Evolutionary conservation across 1,140 invertebrate genomes (phyloP).

Genomic region (Cotesia chilonis): DNA sequence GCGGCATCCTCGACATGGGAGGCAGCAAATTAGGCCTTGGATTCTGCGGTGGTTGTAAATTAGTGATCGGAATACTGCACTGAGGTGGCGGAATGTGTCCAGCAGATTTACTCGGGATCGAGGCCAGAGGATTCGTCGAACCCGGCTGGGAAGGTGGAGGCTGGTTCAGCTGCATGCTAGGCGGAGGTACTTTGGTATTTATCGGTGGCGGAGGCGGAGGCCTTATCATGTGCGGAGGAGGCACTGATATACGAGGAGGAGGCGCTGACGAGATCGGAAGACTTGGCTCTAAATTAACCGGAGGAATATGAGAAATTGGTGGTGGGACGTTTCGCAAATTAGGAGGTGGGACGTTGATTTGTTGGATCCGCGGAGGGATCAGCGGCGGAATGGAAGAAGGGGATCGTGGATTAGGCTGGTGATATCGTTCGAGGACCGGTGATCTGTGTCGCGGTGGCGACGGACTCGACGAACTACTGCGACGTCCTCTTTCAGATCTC

Average conservation of each 20-base stretch:
- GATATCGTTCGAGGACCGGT: constrained; percentile 48
- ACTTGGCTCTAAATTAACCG: constrained; percentile 45
- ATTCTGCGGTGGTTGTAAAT: constrained; percentile 57
- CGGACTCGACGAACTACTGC: constrained; percentile 58
- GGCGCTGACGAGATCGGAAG: constrained; percentile 3
- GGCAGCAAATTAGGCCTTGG: constrained; percentile 62
- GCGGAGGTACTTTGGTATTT: constrained; percentile 59
- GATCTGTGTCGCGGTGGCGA: constrained; percentile 53
- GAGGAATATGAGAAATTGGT: constrained; percentile 50
- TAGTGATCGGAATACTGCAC: constrained; percentile 48
- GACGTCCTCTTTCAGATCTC: constrained; percentile 48
- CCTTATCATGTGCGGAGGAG: constrained; percentile 56
- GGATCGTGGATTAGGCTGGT: constrained; percentile 39
- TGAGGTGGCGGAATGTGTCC: constrained; percentile 58
- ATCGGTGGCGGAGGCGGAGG: constrained; percentile 52
- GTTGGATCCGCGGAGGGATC: constrained; percentile 54
- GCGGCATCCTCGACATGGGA: constrained; percentile 59
- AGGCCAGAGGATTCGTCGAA: constrained; percentile 41
- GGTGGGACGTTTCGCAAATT: constrained; percentile 49
- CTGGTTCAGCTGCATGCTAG: constrained; percentile 32
- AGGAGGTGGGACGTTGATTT: constrained; percentile 56
- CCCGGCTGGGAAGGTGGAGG: constrained; percentile 47
- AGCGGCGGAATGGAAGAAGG: constrained; percentile 51
- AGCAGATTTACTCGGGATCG: constrained; percentile 42
- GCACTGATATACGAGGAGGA: constrained; percentile 53